Base-by-base conservation (phyloP, 2,797 vertebrate species). In the Novumbra hubbsi region DNA sequence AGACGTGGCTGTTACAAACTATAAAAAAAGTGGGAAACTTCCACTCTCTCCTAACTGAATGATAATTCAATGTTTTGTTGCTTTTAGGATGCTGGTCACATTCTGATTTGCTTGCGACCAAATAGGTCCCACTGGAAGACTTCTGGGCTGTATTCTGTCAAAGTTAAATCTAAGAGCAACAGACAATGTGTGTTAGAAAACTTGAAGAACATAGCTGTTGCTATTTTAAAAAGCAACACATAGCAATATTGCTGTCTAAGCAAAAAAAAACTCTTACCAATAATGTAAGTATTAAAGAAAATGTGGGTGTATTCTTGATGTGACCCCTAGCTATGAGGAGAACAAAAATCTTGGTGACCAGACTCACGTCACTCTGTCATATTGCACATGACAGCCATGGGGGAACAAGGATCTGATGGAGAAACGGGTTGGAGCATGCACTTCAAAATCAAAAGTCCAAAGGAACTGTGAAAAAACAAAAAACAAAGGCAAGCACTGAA, bases 401-500 rank as follows among this genome's bases (percentile, higher is more conserved):
- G 48, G 71, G 68, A 75, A 68, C 75, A 73, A 74, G 81, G 88
- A 90, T 87, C 88, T 86, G 92, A 92, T 86, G 92, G 80, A 91
- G 88, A 90, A 88, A 90, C 85, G 75, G 86, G 90, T 67, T 70
- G 70, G 79, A 60, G 85, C 93, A 94, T 94, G 91, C 91, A 92
- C 85, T 75, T 90, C 92, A 92, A 93, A 94, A 92, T 92, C 91
- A 93, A 92, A 92, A 92, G 81, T 91, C 90, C 91, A 92, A 92
- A 93, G 87, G 89, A 92, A 93, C 90, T 92, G 91, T 81, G 90
- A 91, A 83, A 73, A 45, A 73, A 71, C 71, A 38, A 91, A 91
- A 76, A 45, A 65, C 15, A 73, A 75, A 86, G 16, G 84, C 82
- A 63, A 80, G 78, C 21, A 87, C 84, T 85, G 78, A 83, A 88